These are phyloP conservation scores for Melanerpes aurifrons DNA, from an alignment of 2,113 vertebrate species.

Conservation along the genomic window DNA sequence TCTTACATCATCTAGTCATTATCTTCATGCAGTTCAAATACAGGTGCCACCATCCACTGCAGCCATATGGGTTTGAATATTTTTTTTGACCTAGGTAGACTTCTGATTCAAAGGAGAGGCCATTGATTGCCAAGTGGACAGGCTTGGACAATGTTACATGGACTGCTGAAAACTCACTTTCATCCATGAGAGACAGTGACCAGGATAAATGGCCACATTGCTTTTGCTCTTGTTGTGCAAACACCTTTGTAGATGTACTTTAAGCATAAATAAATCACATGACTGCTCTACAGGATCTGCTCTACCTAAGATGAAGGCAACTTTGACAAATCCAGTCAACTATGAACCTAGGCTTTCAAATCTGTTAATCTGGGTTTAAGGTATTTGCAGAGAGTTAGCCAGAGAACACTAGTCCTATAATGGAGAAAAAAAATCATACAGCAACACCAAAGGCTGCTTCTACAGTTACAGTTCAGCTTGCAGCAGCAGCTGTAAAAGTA, in stretches of 20 bases:
- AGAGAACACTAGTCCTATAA: not conserved
- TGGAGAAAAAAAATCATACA: not conserved
- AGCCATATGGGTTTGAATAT: not conserved
- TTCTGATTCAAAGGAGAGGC: not conserved
- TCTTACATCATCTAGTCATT: not conserved
- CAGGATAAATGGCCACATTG: not conserved
- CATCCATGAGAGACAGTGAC: not conserved
- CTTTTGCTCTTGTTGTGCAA: not conserved
- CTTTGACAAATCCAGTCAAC: not conserved
- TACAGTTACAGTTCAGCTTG: not conserved
- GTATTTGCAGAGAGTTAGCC: fast-evolving
- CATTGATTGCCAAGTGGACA: slow-evolving; percentile 13
- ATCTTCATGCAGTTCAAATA: not conserved
- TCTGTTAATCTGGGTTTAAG: not conserved
- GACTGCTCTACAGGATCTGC: not conserved
- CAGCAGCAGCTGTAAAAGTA: not conserved
- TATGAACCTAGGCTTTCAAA: not conserved
- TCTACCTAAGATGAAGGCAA: not conserved
- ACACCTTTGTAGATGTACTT: fast-evolving
- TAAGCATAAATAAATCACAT: not conserved
- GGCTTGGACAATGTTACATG: not conserved
- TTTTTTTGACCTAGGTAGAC: slow-evolving; percentile 18
- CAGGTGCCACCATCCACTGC: too few species aligned
- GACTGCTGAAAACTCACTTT: not conserved
- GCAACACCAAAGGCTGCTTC: not conserved